Evolutionary conservation across 2,888 invertebrate species (phyloP), one percentile per base, ranked within the genome.

Genomic region (Incurvaria masculella): DNA sequence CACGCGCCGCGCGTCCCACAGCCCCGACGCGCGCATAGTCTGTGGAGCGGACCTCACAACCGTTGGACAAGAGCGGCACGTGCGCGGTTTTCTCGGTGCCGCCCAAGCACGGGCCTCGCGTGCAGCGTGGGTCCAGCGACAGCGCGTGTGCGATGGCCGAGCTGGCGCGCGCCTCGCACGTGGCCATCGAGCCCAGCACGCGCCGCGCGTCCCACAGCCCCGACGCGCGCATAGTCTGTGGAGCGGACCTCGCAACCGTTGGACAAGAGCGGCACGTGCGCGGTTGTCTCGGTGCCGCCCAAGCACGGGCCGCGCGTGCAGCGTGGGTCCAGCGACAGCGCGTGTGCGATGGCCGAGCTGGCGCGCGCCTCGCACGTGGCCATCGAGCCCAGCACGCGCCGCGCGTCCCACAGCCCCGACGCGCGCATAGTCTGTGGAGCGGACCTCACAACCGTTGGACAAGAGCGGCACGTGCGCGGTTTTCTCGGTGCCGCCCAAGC

Each of bases 291-390:
- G 5, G 73, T 70, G 44, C 76, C 76, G 0, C 74, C 75, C 2
- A 76, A 68, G 54, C 74, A 74, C 0, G 76, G 76, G 6, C 76
- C 73, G 41, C 72, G 62, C 2, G 72, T 70, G 53, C 68, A 72
- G 17, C 64, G 56, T 1, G 76, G 76, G 47, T 76, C 76, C 2
- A 76, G 63, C 45, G 66, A 62, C 2, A 76, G 62, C 1, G 70
- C 72, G 0, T 67, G 62, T 2, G 76, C 75, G 0, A 75, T 75
- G 2, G 76, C 56, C 0, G 74, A 73, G 51, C 72, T 76, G 11
- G 78, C 74, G 4, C 76, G 64, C 76, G 75, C 73, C 56, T 78
- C 78, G 1, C 67, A 72, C 6, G 74, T 72, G 1, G 78, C 75
- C 33, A 76, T 44, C 1, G 76, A 76, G 1, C 78, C 78, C 21